These are phyloP conservation scores for Amazona vittata DNA, from an alignment of 2,113 vertebrate species.

Conservation along the genomic window DNA sequence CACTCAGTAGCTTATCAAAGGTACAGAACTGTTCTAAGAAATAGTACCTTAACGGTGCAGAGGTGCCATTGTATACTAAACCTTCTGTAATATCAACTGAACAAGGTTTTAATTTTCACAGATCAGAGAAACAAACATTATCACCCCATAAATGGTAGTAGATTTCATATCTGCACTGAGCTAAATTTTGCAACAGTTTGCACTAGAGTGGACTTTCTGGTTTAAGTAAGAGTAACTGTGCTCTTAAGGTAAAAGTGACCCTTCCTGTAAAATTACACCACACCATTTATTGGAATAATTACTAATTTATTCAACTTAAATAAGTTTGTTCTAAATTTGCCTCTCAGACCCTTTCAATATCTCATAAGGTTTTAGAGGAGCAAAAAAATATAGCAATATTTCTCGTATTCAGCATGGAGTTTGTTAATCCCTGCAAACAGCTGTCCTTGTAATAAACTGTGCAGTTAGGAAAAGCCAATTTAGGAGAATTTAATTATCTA, in stretches of 20 bases:
- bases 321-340: neutral
- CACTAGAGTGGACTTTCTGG: neutral
- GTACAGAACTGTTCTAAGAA: neutral
- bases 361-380: neutral
- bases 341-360: neutral
- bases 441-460: neutral
- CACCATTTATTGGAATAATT: neutral
- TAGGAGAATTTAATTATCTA: constrained; percentile 21
- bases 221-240: neutral
- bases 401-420: neutral
- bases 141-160: neutral
- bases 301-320: neutral
- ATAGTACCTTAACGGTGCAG: neutral
- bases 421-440: neutral
- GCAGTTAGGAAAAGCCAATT: neutral
- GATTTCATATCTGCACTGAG: neutral
- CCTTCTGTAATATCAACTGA: neutral
- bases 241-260: neutral
- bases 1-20: neutral
- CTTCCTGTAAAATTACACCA: neutral
- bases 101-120: neutral
- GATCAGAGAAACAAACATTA: neutral
- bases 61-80: neutral
- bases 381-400: neutral
- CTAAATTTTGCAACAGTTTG: neutral